phyloP scores from a whole-genome alignment of 2,113 vertebrate species.

The Naja naja region DNA sequence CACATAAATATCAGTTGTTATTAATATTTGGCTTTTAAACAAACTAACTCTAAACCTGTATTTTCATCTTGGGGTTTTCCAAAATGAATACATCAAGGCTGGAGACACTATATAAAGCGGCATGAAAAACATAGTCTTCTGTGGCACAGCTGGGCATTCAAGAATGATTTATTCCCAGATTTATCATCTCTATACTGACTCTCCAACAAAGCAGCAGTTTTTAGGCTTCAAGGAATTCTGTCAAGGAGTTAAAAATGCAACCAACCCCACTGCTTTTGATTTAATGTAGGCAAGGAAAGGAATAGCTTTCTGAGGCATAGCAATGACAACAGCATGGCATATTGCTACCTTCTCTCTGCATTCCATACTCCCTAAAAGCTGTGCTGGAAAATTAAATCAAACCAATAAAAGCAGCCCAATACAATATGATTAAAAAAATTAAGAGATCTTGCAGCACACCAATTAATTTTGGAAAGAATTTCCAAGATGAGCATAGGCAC shows the following conservation, averaged over 20 bases:
- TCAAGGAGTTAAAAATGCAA: conserved; percentile 53
- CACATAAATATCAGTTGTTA: conserved; percentile 47
- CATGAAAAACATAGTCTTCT: conserved; percentile 36
- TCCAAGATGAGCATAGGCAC: background rate
- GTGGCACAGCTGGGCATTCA: conserved; percentile 33
- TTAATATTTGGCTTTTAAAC: conserved; percentile 42
- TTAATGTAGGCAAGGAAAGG: conserved; percentile 47
- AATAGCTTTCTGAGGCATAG: conserved; percentile 42
- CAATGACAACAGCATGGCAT: background rate
- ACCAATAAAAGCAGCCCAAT: conserved; percentile 35
- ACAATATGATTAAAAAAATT: background rate
- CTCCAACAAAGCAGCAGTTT: conserved; percentile 41
- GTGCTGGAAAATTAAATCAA: conserved; percentile 29
- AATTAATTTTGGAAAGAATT: conserved; percentile 29
- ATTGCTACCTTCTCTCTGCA: conserved; percentile 30
- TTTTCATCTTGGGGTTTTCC: conserved; percentile 38
- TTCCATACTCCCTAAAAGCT: conserved; percentile 3
- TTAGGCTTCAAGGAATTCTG: conserved; percentile 44
- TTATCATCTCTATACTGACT: conserved; percentile 48
- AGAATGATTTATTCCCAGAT: conserved; percentile 48
- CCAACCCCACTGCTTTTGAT: conserved; percentile 33
- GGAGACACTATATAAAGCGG: conserved; percentile 36
- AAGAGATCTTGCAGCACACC: background rate
- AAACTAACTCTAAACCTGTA: conserved; percentile 31
- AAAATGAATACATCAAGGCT: conserved; percentile 25